Base-by-base conservation (phyloP, 2,797 vertebrate species). In the Telmatherina bonti region DNA sequence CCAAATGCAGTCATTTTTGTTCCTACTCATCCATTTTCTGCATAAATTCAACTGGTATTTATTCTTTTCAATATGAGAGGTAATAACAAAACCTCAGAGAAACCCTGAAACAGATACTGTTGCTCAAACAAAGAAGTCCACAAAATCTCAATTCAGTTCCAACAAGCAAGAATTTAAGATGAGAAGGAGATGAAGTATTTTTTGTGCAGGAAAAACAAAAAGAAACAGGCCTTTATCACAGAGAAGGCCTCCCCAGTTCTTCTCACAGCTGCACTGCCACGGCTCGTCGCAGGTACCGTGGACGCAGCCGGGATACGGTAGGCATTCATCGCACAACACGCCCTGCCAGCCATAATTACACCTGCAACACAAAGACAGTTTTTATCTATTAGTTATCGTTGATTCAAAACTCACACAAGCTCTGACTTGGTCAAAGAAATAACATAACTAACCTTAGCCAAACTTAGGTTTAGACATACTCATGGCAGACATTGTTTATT, bases 271-370 rank as follows among this genome's bases (percentile, higher is more conserved):
- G 83, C 97, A 99, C 63, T 95, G 91, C 97, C 97, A 99, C 35
- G 96, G 96, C 78, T 94, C 92, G 43, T 78, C 91, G 68, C 97
- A 99, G 88, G 96, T 97, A 12, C 97, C 97, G 13, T 98, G 97
- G 36, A 96, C 94, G 4, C 97, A 99, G 79, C 97, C 97, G 0
- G 97, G 97, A 75, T 97, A 97, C 0, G 95, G 93, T 77, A 97
- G 80, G 57, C 97, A 99, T 84, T 97, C 91, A 54, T 97, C 96
- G 47, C 97, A 99, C 90, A 96, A 93, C 2, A 92, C 91, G 12
- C 97, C 97, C 91, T 97, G 95, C 97, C 97, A 99, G 83, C 97
- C 97, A 5, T 97, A 98, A 77, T 94, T 95, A 92, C 97, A 99
- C 92, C 97, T 99, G 93, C 3, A 81, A 68, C 38, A 76, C 66